phyloP scores from a whole-genome alignment of 2,113 vertebrate species.

The Tonatia bakeri region DNA sequence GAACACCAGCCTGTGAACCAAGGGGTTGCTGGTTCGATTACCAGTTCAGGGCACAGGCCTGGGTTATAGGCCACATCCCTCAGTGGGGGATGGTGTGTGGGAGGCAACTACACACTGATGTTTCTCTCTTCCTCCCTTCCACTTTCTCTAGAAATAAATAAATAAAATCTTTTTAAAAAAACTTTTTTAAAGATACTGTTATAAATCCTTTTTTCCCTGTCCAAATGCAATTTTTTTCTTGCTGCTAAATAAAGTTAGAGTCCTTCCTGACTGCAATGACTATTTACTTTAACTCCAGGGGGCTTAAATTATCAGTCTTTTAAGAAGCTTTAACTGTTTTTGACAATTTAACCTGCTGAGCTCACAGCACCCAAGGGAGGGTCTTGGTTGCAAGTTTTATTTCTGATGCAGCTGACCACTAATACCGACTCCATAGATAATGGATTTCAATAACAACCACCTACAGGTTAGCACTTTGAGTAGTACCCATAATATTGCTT shows the following conservation, averaged over 20 bases:
- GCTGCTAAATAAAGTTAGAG: constrained; percentile 89
- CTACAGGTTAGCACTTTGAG: constrained; percentile 81
- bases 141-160: no score
- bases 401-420: constrained; percentile 88
- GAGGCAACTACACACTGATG: no score
- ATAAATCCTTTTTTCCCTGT: constrained; percentile 69
- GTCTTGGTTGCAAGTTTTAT: constrained; percentile 86
- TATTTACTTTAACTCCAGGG: constrained; percentile 90
- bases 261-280: constrained; percentile 92
- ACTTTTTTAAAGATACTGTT: neutral
- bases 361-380: constrained; percentile 89
- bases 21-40: no score
- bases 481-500: constrained; percentile 70
- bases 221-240: constrained; percentile 71
- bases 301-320: constrained; percentile 88
- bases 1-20: no score
- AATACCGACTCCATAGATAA: constrained; percentile 86
- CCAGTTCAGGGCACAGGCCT: no score
- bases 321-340: constrained; percentile 90
- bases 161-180: no score
- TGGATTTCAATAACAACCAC: constrained; percentile 85
- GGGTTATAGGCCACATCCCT: no score
- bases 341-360: constrained; percentile 89
- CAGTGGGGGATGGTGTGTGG: no score
- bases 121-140: no score